Base-by-base conservation (phyloP, 2,113 vertebrate species). In the Perca schrenkii region DNA sequence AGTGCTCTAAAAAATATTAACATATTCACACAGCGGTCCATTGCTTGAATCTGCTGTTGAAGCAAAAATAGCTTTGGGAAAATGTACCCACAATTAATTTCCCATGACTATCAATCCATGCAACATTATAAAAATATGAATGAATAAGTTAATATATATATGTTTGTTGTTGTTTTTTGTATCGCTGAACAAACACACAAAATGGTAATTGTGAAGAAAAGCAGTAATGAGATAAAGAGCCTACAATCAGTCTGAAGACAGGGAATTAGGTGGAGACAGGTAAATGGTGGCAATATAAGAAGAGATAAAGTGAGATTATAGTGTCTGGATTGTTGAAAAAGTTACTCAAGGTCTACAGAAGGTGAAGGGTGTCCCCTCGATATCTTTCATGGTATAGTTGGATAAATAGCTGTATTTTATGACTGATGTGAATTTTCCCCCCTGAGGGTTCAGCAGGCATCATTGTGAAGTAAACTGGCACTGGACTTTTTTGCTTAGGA, bases 381-480 rank as follows among this genome's bases (percentile, higher is more conserved):
- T 72, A 46, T 36, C 28, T 70, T 66, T 65, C 22, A 66, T 73
- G 57, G 28, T 82, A 49, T 76, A 49, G 25, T 79, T 77, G 40
- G 62, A 69, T 80, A 22, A 19, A 47, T 46, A 71, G 11, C 17
- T 72, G 15, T 72, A 80, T 89, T 86, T 71, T 77, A 73, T 74
- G 74, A 78, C 40, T 66, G 77, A 79, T 34, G n/a, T 28, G 17
- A 34, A 47, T 77, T n/a, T 57, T 58, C 25, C 34, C 34, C 54
- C 50, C 17, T 25, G 53, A 61, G 12, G 14, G 25, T 71, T 87
- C 61, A 82, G 36, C 13, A 67, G 53, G 46, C 17, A 43, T 83
- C 74, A 79, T 88, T 83, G 67, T 92, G 74, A 89, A 83, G n/a
- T 82, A 21, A 77, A 69, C 21, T 83, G 70, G 83, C 89, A 92